phyloP scores from a whole-genome alignment of 1,140 invertebrate species.

The Trichonephila inaurata region DNA sequence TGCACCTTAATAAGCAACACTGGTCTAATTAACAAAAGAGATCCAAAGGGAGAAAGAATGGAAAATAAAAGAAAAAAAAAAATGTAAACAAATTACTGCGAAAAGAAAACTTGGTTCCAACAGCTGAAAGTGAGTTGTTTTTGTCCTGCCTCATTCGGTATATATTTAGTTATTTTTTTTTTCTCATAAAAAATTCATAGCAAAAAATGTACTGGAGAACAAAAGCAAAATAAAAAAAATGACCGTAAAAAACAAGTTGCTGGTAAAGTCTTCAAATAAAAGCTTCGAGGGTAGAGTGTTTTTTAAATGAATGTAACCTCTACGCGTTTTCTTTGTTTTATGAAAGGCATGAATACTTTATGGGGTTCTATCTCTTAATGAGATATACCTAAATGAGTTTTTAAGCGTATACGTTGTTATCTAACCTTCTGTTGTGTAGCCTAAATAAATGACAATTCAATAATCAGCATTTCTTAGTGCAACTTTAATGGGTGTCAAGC shows the following conservation, averaged over 20 bases:
- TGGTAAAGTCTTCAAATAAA: too few species aligned
- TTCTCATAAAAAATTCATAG: not conserved
- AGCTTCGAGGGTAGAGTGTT: too few species aligned
- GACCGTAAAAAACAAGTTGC: not conserved
- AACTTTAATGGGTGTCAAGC: too few species aligned
- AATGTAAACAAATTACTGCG: slow-evolving; percentile 43
- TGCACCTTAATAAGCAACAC: slow-evolving; percentile 44
- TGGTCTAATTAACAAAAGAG: slow-evolving; percentile 32
- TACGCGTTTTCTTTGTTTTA: too few species aligned
- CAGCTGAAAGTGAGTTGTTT: slow-evolving; percentile 49
- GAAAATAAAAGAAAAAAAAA: not conserved
- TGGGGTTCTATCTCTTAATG: too few species aligned
- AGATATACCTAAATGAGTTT: too few species aligned
- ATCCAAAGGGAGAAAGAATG: not conserved
- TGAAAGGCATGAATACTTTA: too few species aligned
- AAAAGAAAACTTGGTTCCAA: slow-evolving; percentile 16
- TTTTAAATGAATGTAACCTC: too few species aligned
- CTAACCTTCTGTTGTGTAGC: too few species aligned
- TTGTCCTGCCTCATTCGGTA: slow-evolving; percentile 27
- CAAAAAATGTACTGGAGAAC: not conserved
- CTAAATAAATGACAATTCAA: too few species aligned
- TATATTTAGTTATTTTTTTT: not conserved
- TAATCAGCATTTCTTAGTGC: too few species aligned
- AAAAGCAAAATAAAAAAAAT: not conserved
- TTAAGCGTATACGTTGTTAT: too few species aligned